Percentiles rank a stretch among this genome's conserved stretches.
phyloP scores from a whole-genome alignment of 1,140 invertebrate genomes.

The Linepithema humile region DNA sequence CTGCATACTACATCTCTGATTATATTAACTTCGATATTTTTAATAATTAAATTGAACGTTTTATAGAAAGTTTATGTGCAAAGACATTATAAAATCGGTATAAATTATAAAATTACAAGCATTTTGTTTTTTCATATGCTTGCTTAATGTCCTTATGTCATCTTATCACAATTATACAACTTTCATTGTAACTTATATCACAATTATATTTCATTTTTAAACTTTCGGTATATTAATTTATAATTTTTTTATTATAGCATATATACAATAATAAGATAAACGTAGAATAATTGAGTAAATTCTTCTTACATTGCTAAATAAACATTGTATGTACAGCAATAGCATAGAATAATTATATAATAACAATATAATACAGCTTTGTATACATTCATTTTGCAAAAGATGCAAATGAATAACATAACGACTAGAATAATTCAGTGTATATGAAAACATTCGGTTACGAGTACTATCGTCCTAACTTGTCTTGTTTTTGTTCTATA shows the following conservation, averaged over 20 bases:
- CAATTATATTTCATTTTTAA: constrained; percentile 34
- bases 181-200: constrained; percentile 28
- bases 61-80: neutral
- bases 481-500: constrained; percentile 80
- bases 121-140: neutral
- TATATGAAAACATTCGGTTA: constrained; percentile 33
- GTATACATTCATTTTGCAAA: constrained; percentile 49
- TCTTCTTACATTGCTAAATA: constrained; percentile 25
- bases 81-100: neutral
- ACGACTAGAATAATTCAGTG: constrained; percentile 76
- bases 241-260: constrained; percentile 46
- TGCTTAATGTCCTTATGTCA: neutral
- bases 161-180: constrained; percentile 25
- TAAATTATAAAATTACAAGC: constrained; percentile 1
- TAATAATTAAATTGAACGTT: neutral
- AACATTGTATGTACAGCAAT: constrained; percentile 62
- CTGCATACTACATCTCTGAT: neutral
- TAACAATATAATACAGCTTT: constrained; percentile 65
- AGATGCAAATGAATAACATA: constrained; percentile 61
- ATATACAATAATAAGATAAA: constrained; percentile 64
- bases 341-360: constrained; percentile 36
- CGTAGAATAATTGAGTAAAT: constrained; percentile 55
- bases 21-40: constrained; percentile 3
- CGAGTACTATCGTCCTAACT: constrained; percentile 78
- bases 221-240: constrained; percentile 19